Evolutionary conservation across 2,113 vertebrate genomes (phyloP).

Genomic region (Sceloporus tristichus): DNA sequence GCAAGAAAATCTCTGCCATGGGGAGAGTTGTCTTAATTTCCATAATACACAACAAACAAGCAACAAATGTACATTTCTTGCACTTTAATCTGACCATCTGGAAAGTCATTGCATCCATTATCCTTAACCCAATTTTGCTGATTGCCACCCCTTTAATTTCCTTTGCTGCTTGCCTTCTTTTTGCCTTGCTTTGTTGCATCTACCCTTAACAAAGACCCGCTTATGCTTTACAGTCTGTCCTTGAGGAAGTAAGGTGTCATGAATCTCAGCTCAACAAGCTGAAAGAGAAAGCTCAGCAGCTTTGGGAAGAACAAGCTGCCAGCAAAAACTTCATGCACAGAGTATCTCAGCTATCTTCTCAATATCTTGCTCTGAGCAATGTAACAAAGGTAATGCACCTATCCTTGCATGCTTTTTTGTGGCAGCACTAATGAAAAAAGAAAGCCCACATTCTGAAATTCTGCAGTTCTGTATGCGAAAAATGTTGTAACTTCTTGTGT

Average conservation of each 20-base stretch:
- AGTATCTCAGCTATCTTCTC: constrained; percentile 95
- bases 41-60: not conserved
- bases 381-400: constrained; percentile 92
- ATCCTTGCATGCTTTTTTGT: constrained; percentile 48
- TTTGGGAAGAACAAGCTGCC: constrained; percentile 95
- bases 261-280: constrained; percentile 92
- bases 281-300: constrained; percentile 93
- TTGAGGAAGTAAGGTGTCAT: constrained; percentile 93
- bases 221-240: constrained; percentile 93
- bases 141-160: constrained; percentile 1
- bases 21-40: not conserved
- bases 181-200: constrained; percentile 72
- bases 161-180: constrained; percentile 46
- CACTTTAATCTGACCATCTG: not conserved
- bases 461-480: not conserved
- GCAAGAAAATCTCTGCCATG: not conserved
- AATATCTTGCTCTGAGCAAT: constrained; percentile 95
- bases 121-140: constrained; percentile 8
- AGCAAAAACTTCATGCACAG: constrained; percentile 96
- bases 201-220: constrained; percentile 76
- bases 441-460: constrained; percentile 43
- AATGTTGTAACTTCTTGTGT: not conserved
- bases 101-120: not conserved
- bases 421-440: constrained; percentile 4
- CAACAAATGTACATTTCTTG: not conserved